Base-by-base conservation (phyloP, 2,113 vertebrate species). In the Dolichallabes microphthalmus region DNA sequence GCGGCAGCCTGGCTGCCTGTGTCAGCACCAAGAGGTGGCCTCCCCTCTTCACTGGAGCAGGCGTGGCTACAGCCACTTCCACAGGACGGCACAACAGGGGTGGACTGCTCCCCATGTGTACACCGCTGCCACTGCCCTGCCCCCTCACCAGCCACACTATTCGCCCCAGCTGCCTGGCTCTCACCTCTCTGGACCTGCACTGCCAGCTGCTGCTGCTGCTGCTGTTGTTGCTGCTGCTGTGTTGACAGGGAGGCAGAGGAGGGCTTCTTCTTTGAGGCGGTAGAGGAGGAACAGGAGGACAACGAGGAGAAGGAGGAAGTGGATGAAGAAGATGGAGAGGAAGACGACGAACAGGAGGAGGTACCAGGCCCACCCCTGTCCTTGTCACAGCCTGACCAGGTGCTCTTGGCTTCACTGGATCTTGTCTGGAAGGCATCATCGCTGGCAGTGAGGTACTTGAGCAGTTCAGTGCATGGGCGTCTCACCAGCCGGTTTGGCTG, bases 401-500 rank as follows among this genome's bases (percentile, higher is more conserved):
- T 83, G 92, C 95, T 95, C 90, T 96, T 97, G 93, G 94, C 96
- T 89, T 99, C 97, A 92, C 95, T 92, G 93, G 95, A 94, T 97
- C 97, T 98, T 93, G 94, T 95, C 92, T 97, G 96, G 92, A 97
- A 95, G 93, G 95, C 95, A 94, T 97, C 97, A 94, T 98, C 97
- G 45, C 95, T 97, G 13, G 97, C 96, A 90, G 98, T 99, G 93
- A 99, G 96, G 96, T 99, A 99, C 91, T 99, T 99, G 90, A 99
- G 97, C 92, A 99, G 96, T 95, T 99, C 98, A 5, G 98, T 97
- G 96, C 98, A 99, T 79, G 97, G 98, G 91, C 97, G 98, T 93
- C 98, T 97, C 93, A 97, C 94, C 90, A 97, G 95, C 93, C 97
- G 96, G 88, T 90, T 94, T 93, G 97, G 97, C 90, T 96, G 96